A percentile compares a stretch with the other conserved stretches of the same genome.
Evolutionary conservation across 2,797 vertebrate genomes (phyloP).

Genomic region (Moxostoma hubbsi): DNA sequence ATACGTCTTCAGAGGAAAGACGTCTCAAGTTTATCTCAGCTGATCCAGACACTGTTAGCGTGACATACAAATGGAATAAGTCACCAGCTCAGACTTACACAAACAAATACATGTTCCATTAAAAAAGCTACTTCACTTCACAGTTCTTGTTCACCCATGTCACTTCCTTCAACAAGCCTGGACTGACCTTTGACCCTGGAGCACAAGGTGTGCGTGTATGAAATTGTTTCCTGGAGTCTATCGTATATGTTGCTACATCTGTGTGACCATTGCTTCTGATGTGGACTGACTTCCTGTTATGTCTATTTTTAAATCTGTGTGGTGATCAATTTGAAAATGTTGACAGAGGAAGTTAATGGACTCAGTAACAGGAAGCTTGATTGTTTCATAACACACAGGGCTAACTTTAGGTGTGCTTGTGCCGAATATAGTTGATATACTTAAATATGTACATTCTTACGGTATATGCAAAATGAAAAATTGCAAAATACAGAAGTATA

Average conservation of each 20-base stretch:
- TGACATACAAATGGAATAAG: too few species aligned
- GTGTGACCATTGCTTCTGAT: slow-evolving; percentile 28
- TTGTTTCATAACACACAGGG: slow-evolving; percentile 9
- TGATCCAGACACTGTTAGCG: too few species aligned
- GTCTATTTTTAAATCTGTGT: slow-evolving; percentile 47
- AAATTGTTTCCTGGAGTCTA: slow-evolving; percentile 38
- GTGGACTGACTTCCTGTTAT: slow-evolving; percentile 56
- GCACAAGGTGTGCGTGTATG: slow-evolving; percentile 27
- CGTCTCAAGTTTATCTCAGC: too few species aligned
- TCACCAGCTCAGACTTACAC: too few species aligned
- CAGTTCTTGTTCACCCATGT: background rate
- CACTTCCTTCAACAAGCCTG: slow-evolving; percentile 8
- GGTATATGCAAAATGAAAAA: too few species aligned
- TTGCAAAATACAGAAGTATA: too few species aligned
- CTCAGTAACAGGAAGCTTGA: slow-evolving; percentile 1
- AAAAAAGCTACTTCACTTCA: background rate
- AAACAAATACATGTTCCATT: background rate
- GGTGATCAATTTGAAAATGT: slow-evolving; percentile 43
- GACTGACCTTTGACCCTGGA: slow-evolving; percentile 38
- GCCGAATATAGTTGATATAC: too few species aligned
- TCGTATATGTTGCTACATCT: slow-evolving; percentile 39
- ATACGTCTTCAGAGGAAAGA: too few species aligned
- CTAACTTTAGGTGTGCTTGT: slow-evolving; percentile 1
- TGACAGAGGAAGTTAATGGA: slow-evolving; percentile 13
- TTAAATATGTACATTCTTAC: too few species aligned